Base-by-base conservation (phyloP, 2,888 invertebrate species). In the Pristionchus mayeri region DNA sequence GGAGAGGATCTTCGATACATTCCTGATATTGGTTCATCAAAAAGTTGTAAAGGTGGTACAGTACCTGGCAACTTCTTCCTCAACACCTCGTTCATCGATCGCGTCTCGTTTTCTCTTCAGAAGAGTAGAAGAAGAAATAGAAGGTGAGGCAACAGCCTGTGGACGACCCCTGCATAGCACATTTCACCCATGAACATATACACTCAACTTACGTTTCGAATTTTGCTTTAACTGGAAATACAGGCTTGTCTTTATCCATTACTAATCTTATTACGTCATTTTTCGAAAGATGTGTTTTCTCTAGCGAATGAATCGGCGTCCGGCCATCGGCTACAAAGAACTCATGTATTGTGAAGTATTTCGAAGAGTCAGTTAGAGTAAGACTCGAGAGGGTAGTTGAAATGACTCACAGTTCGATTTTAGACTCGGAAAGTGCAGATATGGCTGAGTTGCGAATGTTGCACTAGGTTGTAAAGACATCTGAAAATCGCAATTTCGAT, bases 11-110 rank as follows among this genome's bases (percentile, higher is more conserved):
- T 75, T 84, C 24, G 84, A 84, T 0, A 84, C 84, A 52, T 84
- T 84, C 50, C 84, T 84, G 52, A 9, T 63, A 71, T 52, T 4
- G 13, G 63, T 48, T 1, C 2, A 63, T 44, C n/a, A 60, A 48
- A 44, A 18, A 48, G n/a, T 3, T 7, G 63, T 1, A 24, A 27
- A 30, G 7, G n/a, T 57, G 13, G 18, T 37, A 40, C 37, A 0
- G 37, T 80, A 84, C 84, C 84, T 71, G 16, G 84, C 84, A 52
- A 84, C 84, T 84, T 84, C 84, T n/a, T 84, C 84, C 34, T 84
- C 84, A 18, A 84, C 71, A 34, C 84, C 84, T 44, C 75, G 30
- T 44, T 84, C 84, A 52, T 84, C 84, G 3, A 84, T 30, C 18
- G 48, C n/a, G 24, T 84, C 84, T 50, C 75, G n/a, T 75, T 75